Conservation (phyloP, 2,888 invertebrate species). For the Spodoptera picta region DNA sequence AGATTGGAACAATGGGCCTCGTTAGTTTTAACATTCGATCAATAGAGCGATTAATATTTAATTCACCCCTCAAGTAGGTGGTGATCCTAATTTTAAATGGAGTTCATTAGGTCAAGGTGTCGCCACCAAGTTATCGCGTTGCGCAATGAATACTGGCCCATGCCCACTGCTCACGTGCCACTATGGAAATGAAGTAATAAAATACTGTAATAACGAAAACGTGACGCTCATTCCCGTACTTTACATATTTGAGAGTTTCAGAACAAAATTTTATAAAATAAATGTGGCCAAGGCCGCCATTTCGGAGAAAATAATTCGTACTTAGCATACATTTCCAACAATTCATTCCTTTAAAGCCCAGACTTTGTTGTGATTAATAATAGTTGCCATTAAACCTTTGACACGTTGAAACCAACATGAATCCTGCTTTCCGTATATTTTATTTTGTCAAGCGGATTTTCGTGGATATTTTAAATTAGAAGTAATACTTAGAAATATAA, state of each 20-base stretch:
- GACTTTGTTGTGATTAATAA: slow-evolving; percentile 18
- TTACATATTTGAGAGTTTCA: slow-evolving; percentile 32
- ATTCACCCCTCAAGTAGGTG: not conserved
- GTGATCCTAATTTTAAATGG: not conserved
- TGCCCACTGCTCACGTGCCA: slow-evolving; percentile 10
- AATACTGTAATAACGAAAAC: slow-evolving; percentile 16
- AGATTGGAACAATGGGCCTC: no score
- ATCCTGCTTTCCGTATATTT: slow-evolving; percentile 6
- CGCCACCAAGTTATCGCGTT: slow-evolving; percentile 8
- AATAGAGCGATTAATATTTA: slow-evolving; percentile 3
- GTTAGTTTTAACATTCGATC: slow-evolving; percentile 1
- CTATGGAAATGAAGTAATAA: slow-evolving; percentile 26
- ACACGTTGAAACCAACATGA: slow-evolving; percentile 13
- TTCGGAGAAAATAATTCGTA: slow-evolving; percentile 3
- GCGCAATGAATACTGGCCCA: slow-evolving; percentile 22
- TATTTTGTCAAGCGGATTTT: slow-evolving; percentile 2
- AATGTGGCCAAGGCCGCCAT: slow-evolving; percentile 27
- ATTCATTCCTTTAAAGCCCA: slow-evolving; percentile 19
- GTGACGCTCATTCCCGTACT: slow-evolving; percentile 15
- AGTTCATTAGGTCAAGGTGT: slow-evolving; percentile 42
- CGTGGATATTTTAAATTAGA: slow-evolving; percentile 7
- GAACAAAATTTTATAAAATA: slow-evolving; percentile 19
- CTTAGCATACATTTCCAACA: slow-evolving; percentile 39
- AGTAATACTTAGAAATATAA: not conserved
- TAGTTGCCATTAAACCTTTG: slow-evolving; percentile 30